Conservation (phyloP, 2,113 vertebrate species). For the Callipepla squamata region DNA sequence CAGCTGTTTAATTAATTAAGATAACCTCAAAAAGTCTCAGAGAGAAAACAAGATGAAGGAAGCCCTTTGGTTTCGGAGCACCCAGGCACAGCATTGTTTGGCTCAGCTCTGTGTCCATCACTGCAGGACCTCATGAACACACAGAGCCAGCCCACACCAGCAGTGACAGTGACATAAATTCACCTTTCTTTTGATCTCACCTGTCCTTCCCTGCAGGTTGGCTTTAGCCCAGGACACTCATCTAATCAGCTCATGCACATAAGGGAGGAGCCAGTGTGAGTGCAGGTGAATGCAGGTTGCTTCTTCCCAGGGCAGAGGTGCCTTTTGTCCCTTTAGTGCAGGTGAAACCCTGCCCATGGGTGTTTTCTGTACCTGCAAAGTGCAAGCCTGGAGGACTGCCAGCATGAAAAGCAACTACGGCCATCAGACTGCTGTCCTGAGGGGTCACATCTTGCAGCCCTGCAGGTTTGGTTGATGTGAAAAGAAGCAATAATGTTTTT, state of each 20-base stretch:
- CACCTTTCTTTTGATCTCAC: not conserved
- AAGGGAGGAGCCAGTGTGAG: not conserved
- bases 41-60: not conserved
- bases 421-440: too few relatives aligned
- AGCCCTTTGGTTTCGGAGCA: not conserved
- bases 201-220: not conserved
- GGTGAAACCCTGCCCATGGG: not conserved
- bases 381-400: not conserved
- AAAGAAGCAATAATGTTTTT: not conserved
- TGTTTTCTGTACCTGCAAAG: not conserved
- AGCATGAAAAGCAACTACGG: not conserved
- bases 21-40: not conserved
- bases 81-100: accelerated
- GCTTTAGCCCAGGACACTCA: not conserved
- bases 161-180: not conserved
- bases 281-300: accelerated
- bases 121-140: not conserved
- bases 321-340: not conserved
- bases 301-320: not conserved
- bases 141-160: not conserved
- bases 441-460: not conserved
- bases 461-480: not conserved
- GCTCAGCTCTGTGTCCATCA: accelerated
- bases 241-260: not conserved
- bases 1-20: not conserved